These are phyloP conservation scores for Rhamnusium bicolor DNA, from an alignment of 2,888 invertebrate genomes.

Conservation along the genomic window DNA sequence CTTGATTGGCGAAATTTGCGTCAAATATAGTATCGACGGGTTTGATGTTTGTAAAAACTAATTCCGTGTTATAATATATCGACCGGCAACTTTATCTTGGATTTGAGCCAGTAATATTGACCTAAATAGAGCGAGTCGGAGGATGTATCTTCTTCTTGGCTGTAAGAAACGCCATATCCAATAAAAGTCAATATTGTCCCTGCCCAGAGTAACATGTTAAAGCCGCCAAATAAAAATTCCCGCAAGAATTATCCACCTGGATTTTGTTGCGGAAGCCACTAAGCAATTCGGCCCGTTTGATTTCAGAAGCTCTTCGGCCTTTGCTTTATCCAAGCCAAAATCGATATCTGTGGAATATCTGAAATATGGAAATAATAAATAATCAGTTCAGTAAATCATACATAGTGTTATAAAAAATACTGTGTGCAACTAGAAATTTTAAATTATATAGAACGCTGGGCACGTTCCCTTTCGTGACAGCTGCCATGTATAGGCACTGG, in stretches of 20 bases:
- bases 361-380: no score
- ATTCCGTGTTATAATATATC: no score
- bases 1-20: no score
- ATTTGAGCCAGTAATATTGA: background rate
- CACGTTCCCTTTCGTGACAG: no score
- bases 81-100: no score
- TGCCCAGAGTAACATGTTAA: conserved; percentile 80
- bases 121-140: conserved; percentile 2
- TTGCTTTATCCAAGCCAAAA: conserved; percentile 73
- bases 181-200: conserved; percentile 77
- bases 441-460: no score
- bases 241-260: conserved; percentile 78
- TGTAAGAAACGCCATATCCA: conserved; percentile 71
- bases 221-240: conserved; percentile 82
- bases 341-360: conserved; percentile 71
- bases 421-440: no score
- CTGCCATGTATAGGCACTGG: no score
- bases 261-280: conserved; percentile 75
- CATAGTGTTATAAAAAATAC: no score
- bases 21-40: no score
- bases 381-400: no score
- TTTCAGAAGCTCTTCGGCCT: conserved; percentile 73
- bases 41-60: no score
- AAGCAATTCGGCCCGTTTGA: conserved; percentile 77
- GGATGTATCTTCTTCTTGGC: background rate